Conservation (phyloP, 92 coral and sea anemone species). For the Galaxea fascicularis region DNA sequence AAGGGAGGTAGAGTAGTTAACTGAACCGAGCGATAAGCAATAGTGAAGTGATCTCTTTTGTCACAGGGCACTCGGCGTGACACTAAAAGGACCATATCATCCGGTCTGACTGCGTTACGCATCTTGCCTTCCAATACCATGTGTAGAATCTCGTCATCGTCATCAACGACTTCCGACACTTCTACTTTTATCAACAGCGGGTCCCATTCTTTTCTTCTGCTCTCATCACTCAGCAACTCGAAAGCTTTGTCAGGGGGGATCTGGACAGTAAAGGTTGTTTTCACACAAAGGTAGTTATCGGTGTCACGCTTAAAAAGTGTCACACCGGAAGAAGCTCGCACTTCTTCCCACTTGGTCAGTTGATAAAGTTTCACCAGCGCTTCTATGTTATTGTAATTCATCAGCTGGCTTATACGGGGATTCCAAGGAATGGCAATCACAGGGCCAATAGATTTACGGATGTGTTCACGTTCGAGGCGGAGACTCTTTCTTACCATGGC, state of each 20-base stretch:
- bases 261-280: conserved; percentile 35
- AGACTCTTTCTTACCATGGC: conserved; percentile 66
- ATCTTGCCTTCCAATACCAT: conserved; percentile 58
- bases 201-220: conserved; percentile 74
- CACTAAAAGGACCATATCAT: conserved; percentile 75
- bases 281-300: conserved; percentile 69
- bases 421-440: conserved; percentile 80
- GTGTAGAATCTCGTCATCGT: conserved; percentile 77
- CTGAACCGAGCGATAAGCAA: conserved; percentile 81
- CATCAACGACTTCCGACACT: conserved; percentile 63
- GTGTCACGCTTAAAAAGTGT: conserved; percentile 66
- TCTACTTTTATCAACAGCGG: conserved; percentile 61
- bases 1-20: conserved; percentile 52
- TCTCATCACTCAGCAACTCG: conserved; percentile 56
- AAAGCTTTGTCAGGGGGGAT: conserved; percentile 56
- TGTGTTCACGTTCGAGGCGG: conserved; percentile 67
- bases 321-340: conserved; percentile 45
- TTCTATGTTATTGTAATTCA: conserved; percentile 70
- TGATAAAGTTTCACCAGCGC: conserved; percentile 72
- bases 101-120: conserved; percentile 64
- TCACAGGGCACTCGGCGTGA: conserved; percentile 77
- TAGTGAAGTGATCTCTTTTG: conserved; percentile 65
- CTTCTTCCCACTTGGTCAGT: conserved; percentile 68
- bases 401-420: conserved; percentile 59
- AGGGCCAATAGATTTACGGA: conserved; percentile 79